A percentile compares a stretch with the other conserved stretches of the same genome.
These are phyloP conservation scores for Dasyurus viverrinus DNA, from an alignment of 2,113 vertebrate species.

Conservation along the genomic window DNA sequence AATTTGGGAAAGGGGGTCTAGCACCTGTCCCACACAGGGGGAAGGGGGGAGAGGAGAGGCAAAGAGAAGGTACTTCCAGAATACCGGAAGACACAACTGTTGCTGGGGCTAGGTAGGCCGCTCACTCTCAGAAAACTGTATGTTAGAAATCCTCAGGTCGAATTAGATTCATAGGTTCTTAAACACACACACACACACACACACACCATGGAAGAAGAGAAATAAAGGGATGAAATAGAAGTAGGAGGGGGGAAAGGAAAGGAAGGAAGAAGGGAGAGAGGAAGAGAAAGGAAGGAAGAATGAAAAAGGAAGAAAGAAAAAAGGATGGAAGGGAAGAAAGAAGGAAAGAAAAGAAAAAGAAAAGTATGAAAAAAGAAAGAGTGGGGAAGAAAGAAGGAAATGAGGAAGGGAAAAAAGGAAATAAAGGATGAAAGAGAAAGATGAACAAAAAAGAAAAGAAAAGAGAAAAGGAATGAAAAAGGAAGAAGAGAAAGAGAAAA, in stretches of 20 bases:
- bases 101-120: neutral
- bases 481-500: neutral
- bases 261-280: too few relatives aligned
- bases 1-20: too few relatives aligned
- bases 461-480: neutral
- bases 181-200: neutral
- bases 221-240: neutral
- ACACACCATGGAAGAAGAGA: neutral
- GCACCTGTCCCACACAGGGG: too few relatives aligned
- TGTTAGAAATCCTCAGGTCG: neutral
- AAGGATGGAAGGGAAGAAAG: too few relatives aligned
- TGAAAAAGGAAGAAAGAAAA: neutral
- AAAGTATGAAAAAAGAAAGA: neutral
- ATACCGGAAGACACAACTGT: neutral
- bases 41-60: too few relatives aligned
- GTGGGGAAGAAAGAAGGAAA: neutral
- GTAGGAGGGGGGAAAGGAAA: too few relatives aligned
- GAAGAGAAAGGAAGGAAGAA: neutral
- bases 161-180: neutral
- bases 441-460: neutral
- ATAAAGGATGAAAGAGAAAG: neutral
- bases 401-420: fast-evolving
- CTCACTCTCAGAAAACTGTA: neutral
- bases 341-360: too few relatives aligned
- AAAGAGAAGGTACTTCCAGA: neutral